These are phyloP conservation scores for Xyliphius kryptos DNA, from an alignment of 2,113 vertebrate genomes.

Conservation along the genomic window DNA sequence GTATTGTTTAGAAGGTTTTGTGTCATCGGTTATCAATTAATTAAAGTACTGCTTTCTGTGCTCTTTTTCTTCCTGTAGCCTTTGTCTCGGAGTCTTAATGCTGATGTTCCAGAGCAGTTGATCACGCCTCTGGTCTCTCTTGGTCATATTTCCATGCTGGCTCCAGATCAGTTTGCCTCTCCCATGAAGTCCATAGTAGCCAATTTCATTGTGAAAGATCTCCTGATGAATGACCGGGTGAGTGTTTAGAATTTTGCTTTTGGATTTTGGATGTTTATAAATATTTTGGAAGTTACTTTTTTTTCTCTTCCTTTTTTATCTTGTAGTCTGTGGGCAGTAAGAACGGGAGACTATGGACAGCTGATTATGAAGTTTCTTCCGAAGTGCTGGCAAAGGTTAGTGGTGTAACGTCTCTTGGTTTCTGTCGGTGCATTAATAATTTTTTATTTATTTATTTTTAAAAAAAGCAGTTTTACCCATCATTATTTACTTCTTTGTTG, in stretches of 20 bases:
- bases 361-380: conserved; percentile 94
- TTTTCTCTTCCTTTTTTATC: conserved; percentile 28
- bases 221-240: conserved; percentile 98
- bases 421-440: no score
- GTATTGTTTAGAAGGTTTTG: no score
- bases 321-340: conserved; percentile 91
- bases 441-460: no score
- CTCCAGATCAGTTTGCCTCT: conserved; percentile 96
- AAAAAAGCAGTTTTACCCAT: no score
- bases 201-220: conserved; percentile 97
- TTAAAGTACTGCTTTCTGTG: neutral
- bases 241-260: conserved; percentile 36
- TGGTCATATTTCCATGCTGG: conserved; percentile 97
- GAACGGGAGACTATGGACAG: conserved; percentile 94
- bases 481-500: no score
- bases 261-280: neutral
- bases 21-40: no score
- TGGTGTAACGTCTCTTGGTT: neutral
- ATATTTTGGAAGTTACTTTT: neutral
- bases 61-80: conserved; percentile 62
- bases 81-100: conserved; percentile 94
- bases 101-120: conserved; percentile 94
- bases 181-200: conserved; percentile 99
- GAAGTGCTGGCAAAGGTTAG: conserved; percentile 93
- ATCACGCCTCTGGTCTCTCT: conserved; percentile 95